Percentiles rank a stretch among this genome's conserved stretches.
Evolutionary conservation across 2,888 invertebrate genomes (phyloP).

Genomic region (Cataglyphis altisquamis): DNA sequence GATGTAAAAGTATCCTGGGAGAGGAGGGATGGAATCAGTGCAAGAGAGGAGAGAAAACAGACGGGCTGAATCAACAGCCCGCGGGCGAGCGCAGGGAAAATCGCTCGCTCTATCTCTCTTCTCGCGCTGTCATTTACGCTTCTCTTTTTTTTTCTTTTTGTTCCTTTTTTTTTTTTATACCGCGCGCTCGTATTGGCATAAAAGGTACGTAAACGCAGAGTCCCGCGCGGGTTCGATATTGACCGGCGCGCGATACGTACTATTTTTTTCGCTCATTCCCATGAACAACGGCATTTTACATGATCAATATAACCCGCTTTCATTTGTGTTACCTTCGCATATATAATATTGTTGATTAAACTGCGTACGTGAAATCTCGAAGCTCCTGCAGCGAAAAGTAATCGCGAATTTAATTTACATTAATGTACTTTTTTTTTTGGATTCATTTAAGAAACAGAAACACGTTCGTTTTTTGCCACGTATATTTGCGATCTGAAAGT

Average conservation of each 20-base stretch:
- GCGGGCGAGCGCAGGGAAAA: conserved; percentile 55
- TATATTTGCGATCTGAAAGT: conserved; percentile 3
- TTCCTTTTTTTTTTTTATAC: not conserved
- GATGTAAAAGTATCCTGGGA: conserved; percentile 22
- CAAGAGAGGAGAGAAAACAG: conserved; percentile 26
- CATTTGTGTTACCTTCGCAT: not conserved
- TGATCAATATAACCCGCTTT: conserved; percentile 18
- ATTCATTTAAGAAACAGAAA: not conserved
- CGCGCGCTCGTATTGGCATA: conserved; percentile 43
- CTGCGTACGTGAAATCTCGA: not conserved
- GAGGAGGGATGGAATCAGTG: conserved; percentile 32
- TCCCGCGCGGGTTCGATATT: conserved; percentile 34
- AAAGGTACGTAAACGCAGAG: conserved; percentile 38
- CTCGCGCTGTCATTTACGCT: conserved; percentile 50
- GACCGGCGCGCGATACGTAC: conserved; percentile 21
- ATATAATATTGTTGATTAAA: not conserved
- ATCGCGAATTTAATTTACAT: not conserved
- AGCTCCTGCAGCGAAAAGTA: not conserved
- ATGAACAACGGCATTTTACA: conserved; percentile 25
- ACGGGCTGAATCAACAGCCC: conserved; percentile 60
- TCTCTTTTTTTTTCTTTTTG: not conserved
- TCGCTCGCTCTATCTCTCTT: conserved; percentile 31
- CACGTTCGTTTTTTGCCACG: not conserved
- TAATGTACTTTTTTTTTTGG: not conserved
- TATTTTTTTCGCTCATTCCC: not conserved